Evolutionary conservation across 2,888 invertebrate species (phyloP), one percentile per base, ranked within the genome.

Genomic region (Oegoconia quadripuncta): DNA sequence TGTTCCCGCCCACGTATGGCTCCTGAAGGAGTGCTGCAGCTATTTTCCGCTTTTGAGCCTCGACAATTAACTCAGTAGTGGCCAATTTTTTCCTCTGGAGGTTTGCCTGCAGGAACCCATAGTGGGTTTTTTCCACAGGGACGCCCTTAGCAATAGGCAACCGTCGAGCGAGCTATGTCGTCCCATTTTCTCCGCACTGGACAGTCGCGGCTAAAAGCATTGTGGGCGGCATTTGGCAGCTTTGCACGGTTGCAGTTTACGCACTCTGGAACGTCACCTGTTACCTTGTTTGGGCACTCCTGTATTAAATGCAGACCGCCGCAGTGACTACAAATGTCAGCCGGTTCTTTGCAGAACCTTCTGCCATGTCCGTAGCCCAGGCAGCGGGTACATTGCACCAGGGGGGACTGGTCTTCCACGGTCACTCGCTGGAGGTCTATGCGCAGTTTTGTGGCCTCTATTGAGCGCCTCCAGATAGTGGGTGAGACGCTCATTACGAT

Each of bases 151-250:
- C n/a, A n/a, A n/a, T n/a, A n/a, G n/a, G n/a, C n/a, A n/a, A n/a
- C n/a, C n/a, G n/a, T n/a, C n/a, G 39, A 17, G 12, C 50, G 26
- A 0, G 48, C 48, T 16, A 48, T 1, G 0, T 5, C 17, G 13
- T 48, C 50, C 46, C 48, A 35, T 12, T 27, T 34, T n/a, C 6
- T 22, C 1, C 45, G 3, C 0, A 37, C 33, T 0, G 34, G 29
- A 27, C 50, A 50, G 0, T 39, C 39, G 0, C 11, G 1, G 35
- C 42, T 41, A 17, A 46, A 48, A 1, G 50, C 44, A 20, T 42
- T 42, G 25, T 48, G 47, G 2, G 29, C 26, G 0, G 3, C 12
- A 0, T 28, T 8, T 1, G 22, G 37, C 1, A 22, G 7, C 7
- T 34, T 31, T 1, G 39, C 32, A n/a, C 8, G n/a, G 5, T 8